phyloP scores from a whole-genome alignment of 1,140 invertebrate species.

The Procambarus virginalis region DNA sequence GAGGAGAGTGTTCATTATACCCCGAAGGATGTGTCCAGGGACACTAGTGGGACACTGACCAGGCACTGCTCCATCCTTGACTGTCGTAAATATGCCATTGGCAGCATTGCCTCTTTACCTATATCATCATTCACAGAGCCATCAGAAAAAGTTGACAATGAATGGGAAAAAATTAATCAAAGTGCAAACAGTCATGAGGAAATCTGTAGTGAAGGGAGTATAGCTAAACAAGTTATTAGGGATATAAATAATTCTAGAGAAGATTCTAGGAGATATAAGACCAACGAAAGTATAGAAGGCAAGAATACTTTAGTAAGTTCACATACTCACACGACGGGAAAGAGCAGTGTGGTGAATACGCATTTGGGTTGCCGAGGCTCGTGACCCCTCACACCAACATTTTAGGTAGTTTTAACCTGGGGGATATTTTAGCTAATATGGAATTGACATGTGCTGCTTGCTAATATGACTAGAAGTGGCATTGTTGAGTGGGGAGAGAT shows the following conservation, averaged over 20 bases:
- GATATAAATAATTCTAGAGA: background rate
- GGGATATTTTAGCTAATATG: too few relatives aligned
- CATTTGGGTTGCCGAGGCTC: background rate
- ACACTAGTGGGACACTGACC: conserved; percentile 9
- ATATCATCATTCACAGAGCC: conserved; percentile 1
- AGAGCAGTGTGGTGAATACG: background rate
- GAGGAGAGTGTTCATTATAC: conserved; percentile 41
- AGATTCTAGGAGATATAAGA: background rate
- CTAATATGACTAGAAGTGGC: too few relatives aligned
- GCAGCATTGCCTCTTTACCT: conserved; percentile 25
- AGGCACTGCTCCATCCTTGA: conserved; percentile 52
- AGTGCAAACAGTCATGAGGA: background rate
- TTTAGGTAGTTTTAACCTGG: background rate
- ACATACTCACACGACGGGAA: background rate
- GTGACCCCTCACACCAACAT: background rate
- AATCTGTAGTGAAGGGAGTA: too few relatives aligned
- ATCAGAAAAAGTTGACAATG: background rate
- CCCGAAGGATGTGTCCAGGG: conserved; percentile 18
- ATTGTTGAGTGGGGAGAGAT: too few relatives aligned
- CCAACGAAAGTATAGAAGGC: background rate
- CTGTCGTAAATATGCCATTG: conserved; percentile 42
- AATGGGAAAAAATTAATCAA: background rate
- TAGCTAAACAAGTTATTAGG: background rate
- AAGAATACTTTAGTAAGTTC: background rate
- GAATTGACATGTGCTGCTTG: too few relatives aligned